Evolutionary conservation across 2,888 invertebrate species (phyloP), one percentile per base, ranked within the genome.

Genomic region (Drosophila tanythrix): DNA sequence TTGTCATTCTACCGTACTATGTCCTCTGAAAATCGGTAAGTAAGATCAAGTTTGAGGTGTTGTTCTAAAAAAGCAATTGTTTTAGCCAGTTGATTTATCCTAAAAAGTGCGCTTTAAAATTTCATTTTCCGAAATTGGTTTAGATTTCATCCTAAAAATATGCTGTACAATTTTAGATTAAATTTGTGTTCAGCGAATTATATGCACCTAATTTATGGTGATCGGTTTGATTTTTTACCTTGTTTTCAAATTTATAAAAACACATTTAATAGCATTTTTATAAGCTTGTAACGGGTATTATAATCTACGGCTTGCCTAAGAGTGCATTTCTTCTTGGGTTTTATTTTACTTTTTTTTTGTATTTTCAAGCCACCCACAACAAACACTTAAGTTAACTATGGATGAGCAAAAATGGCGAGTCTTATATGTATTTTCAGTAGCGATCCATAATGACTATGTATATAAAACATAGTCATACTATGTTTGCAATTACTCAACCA

Each of bases 401-500:
- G 46, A 46, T 46, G 36, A 36, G 29, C 33, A 15, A 53, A 53
- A 27, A 36, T 18, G 57, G 8, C 27, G 10, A 72, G 50, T 33
- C 56, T 38, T 25, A 4, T 33, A 27, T n/a, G 29, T 33, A 33
- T 25, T 40, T 56, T 21, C 6, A 33, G 27, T 72, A 72, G 25
- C 35, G 46, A 57, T 57, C 29, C 29, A 46, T 70, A 40, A 69
- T 68, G 55, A 38, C 51, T 61, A 51, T 46, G 46, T 56, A 73
- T 74, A 33, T 33, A 33, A 33, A 33, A 33, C 11, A 33, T 33
- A 33, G 33, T 33, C 33, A 33, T 33, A 29, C 36, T 62, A 53
- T 51, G 56, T 51, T 21, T 27, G 46, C 38, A 66, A 77, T 81
- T 79, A 77, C 53, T 73, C 78, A 73, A 66, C 73, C 73, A 69